Base-by-base conservation (phyloP, 2,888 invertebrate genomes). In the Dendrolimus houi region DNA sequence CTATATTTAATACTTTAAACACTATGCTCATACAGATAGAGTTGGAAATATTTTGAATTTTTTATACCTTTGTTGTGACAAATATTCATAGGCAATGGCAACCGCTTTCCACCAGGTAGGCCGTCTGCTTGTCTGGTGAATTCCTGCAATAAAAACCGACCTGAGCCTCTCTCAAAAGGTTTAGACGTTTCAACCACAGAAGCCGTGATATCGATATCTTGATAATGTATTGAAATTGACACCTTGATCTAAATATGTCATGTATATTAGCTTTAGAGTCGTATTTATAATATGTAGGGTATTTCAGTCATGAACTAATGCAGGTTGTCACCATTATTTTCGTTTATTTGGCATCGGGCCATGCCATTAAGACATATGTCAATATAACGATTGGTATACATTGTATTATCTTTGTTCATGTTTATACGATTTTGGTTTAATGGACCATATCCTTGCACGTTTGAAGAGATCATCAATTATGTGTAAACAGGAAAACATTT, bases 281-380 rank as follows among this genome's bases (percentile, higher is more conserved):
- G 47, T 47, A 47, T 2, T 12, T 47, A 47, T 69, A 66, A 62
- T 64, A 63, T 64, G 66, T 65, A 60, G 54, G 60, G 57, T 71
- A 71, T 68, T 73, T 72, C 58, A 67, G 69, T 64, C 65, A 63
- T 60, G 55, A 60, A 62, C 69, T 67, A 68, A 68, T 65, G 62
- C 60, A 62, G 61, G 59, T 68, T 72, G 75, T 72, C 72, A 73
- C 68, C 65, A 73, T 74, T 76, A 73, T 76, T 74, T 72, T 61
- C 58, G 70, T 63, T 67, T 70, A 9, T 72, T 72, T 79, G 79
- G 79, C 79, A 60, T 55, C 42, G 52, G 55, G 73, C 78, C 77
- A 75, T 69, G 70, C 72, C 72, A 73, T 75, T 74, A 71, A 74
- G 68, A 64, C 67, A 72, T 75, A 75, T 75, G 74, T 78, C 77